phyloP scores from a whole-genome alignment of 2,113 vertebrate species.

The Toxotes chatareus region DNA sequence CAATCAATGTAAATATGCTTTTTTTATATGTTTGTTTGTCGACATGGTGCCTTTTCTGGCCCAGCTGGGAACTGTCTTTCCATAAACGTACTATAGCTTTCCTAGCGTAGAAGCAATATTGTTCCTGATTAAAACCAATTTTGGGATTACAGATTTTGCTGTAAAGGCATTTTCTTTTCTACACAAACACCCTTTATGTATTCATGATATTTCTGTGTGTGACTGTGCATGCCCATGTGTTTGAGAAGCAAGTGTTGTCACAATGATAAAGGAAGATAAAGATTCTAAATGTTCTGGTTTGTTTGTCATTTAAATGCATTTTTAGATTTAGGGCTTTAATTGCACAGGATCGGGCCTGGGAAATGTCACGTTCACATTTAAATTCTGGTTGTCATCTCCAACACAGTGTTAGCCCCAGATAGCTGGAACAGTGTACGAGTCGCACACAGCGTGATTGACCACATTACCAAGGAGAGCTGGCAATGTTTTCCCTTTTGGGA shows the following conservation, averaged over 20 bases:
- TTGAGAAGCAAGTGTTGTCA: not conserved
- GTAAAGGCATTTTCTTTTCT: not conserved
- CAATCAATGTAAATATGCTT: not conserved
- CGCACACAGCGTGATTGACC: slow-evolving; percentile 53
- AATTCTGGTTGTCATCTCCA: not conserved
- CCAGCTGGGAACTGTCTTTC: not conserved
- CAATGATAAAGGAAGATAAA: not conserved
- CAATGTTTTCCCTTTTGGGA: slow-evolving; percentile 57
- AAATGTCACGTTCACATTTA: slow-evolving; percentile 15
- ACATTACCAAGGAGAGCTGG: slow-evolving; percentile 60
- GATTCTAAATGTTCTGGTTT: not conserved
- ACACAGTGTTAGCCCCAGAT: not conserved
- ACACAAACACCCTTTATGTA: not conserved
- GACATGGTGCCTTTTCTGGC: not conserved
- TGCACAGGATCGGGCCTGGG: not conserved
- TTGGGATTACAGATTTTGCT: not conserved
- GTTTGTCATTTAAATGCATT: not conserved
- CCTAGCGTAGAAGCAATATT: not conserved
- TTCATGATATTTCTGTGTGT: not conserved
- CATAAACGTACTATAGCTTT: not conserved
- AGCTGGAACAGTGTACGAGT: slow-evolving; percentile 28
- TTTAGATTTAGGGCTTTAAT: slow-evolving; percentile 6
- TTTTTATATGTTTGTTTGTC: not conserved
- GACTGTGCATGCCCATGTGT: not conserved
- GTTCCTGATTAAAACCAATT: not conserved